Conservation (phyloP, 2,888 invertebrate genomes). For the Petrophora chlorosata region DNA sequence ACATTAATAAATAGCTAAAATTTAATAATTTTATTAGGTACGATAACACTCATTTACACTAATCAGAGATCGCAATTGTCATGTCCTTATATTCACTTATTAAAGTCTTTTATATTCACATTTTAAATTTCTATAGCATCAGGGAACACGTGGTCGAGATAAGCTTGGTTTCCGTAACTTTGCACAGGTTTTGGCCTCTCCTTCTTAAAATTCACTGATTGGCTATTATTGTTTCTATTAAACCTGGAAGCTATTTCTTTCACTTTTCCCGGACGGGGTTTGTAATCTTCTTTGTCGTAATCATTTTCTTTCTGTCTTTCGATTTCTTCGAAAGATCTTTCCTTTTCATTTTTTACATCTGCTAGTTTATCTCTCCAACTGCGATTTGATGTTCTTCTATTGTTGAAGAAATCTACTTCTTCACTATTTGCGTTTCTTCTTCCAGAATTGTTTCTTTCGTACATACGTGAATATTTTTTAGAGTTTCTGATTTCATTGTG, state of each 20-base stretch:
- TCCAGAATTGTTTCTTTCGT: slow-evolving; percentile 64
- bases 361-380: slow-evolving; percentile 45
- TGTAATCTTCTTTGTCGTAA: slow-evolving; percentile 46
- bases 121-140: slow-evolving; percentile 76
- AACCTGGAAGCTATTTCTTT: slow-evolving; percentile 76
- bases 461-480: slow-evolving; percentile 56
- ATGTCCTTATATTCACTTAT: slow-evolving; percentile 29
- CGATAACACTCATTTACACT: slow-evolving; percentile 34
- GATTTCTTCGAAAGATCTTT: slow-evolving; percentile 50
- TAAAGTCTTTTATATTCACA: slow-evolving; percentile 21
- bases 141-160: slow-evolving; percentile 85
- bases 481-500: slow-evolving; percentile 57
- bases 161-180: slow-evolving; percentile 83
- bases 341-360: slow-evolving; percentile 37
- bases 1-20: slow-evolving; percentile 31
- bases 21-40: slow-evolving; percentile 17
- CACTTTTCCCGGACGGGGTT: slow-evolving; percentile 72
- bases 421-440: slow-evolving; percentile 44
- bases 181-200: slow-evolving; percentile 84
- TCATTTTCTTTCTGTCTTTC: slow-evolving; percentile 32
- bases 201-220: slow-evolving; percentile 55
- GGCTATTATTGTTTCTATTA: slow-evolving; percentile 63
- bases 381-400: slow-evolving; percentile 52
- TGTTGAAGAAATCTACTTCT: slow-evolving; percentile 33
- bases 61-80: slow-evolving; percentile 42